Percentiles rank a stretch among this genome's conserved stretches.
Evolutionary conservation across 2,888 invertebrate genomes (phyloP).

Genomic region (Charanyca ferruginea): DNA sequence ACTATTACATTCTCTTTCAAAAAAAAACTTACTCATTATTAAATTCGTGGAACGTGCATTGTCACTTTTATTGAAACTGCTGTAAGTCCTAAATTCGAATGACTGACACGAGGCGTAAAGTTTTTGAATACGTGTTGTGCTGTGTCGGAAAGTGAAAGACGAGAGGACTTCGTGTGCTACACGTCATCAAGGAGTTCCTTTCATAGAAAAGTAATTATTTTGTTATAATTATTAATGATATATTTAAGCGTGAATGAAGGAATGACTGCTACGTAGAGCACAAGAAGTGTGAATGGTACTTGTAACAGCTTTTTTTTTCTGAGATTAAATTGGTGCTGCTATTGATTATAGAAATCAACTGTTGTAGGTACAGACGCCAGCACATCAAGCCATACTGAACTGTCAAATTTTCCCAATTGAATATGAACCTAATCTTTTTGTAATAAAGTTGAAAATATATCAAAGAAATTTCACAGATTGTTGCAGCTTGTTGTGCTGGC

Average conservation of each 20-base stretch:
- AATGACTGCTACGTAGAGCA: conserved; percentile 86
- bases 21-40: no score
- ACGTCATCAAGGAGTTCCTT: conserved; percentile 82
- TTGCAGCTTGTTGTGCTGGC: no score
- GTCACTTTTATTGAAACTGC: not conserved
- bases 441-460: no score
- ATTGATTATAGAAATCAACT: conserved; percentile 3
- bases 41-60: not conserved
- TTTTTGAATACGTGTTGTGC: not conserved
- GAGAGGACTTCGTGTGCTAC: conserved; percentile 87
- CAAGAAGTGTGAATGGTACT: conserved; percentile 83
- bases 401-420: no score
- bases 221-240: conserved; percentile 53
- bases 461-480: no score
- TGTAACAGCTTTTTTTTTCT: conserved; percentile 31
- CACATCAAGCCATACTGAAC: no score
- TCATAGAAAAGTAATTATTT: conserved; percentile 79
- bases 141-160: conserved; percentile 54
- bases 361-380: no score
- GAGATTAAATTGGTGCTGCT: conserved; percentile 41
- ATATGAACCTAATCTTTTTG: no score
- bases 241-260: conserved; percentile 79
- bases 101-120: no score
- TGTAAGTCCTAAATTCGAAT: not conserved
- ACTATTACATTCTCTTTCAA: no score